Conservation (phyloP, 1,140 invertebrate genomes). For the Leptopilina clavipes region DNA sequence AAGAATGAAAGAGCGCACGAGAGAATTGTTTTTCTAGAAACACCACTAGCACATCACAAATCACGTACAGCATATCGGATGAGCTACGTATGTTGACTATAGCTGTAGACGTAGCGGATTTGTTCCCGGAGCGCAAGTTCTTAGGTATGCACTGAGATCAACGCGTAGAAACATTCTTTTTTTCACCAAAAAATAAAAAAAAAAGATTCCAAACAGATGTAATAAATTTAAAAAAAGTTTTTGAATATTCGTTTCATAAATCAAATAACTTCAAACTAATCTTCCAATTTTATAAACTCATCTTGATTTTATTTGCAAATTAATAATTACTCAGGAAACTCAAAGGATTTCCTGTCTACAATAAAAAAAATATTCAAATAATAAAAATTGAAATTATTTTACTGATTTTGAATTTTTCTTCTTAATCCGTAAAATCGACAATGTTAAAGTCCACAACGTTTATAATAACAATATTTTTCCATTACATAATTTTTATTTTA, state of each 20-base stretch:
- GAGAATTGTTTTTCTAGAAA: constrained; percentile 61
- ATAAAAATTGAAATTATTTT: too few relatives aligned
- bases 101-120: constrained; percentile 73
- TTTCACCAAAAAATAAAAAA: not conserved
- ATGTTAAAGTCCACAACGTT: too few relatives aligned
- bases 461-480: too few relatives aligned
- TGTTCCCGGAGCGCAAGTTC: constrained; percentile 70
- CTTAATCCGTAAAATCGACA: too few relatives aligned
- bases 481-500: too few relatives aligned
- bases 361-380: too few relatives aligned
- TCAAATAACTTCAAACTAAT: too few relatives aligned
- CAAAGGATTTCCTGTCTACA: too few relatives aligned
- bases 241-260: not conserved
- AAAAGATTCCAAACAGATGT: constrained; percentile 54
- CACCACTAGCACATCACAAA: constrained; percentile 70
- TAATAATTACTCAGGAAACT: not conserved
- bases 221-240: too few relatives aligned
- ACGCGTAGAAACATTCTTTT: constrained; percentile 63
- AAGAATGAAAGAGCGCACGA: constrained; percentile 49
- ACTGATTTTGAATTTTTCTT: too few relatives aligned
- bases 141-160: constrained; percentile 73
- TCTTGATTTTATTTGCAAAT: too few relatives aligned
- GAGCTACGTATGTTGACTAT: constrained; percentile 71
- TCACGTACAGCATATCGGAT: constrained; percentile 72
- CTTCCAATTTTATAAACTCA: too few relatives aligned